A percentile compares a stretch with the other conserved stretches of the same genome.
These are phyloP conservation scores for Syrmaticus mikado DNA, from an alignment of 2,113 vertebrate species.

Conservation along the genomic window DNA sequence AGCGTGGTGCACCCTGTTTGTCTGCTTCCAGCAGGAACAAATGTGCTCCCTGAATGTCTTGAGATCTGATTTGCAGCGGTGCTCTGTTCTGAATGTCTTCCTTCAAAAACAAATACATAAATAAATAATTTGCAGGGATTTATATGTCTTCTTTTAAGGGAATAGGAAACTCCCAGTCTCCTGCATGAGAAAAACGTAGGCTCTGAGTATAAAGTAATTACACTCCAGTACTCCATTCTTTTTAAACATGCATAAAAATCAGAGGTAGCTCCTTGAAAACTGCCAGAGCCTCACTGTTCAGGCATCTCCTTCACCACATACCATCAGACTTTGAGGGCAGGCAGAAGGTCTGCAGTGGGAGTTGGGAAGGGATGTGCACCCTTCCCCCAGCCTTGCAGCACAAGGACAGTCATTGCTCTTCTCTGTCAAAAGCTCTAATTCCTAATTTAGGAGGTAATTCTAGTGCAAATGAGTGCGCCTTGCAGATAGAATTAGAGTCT, in stretches of 20 bases:
- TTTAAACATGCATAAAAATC: background rate
- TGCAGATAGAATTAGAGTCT: slow-evolving; percentile 78
- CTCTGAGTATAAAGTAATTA: background rate
- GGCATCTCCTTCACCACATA: background rate
- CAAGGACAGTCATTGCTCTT: slow-evolving; percentile 12
- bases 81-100: background rate
- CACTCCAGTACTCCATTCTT: background rate
- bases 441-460: slow-evolving; percentile 76
- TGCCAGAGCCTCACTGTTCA: background rate
- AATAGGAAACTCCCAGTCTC: background rate
- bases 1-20: background rate
- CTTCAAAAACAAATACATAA: background rate
- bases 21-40: background rate
- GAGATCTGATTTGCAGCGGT: background rate
- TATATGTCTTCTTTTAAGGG: background rate
- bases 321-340: background rate
- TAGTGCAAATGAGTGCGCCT: slow-evolving; percentile 73
- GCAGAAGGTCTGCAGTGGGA: background rate
- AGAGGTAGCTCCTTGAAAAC: background rate
- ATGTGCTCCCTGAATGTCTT: background rate
- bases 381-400: background rate
- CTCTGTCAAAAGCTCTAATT: slow-evolving; percentile 59
- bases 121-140: background rate
- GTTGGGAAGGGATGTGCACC: background rate
- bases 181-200: background rate